Conservation (phyloP, 2,888 invertebrate genomes). For the Synergus umbraculus region DNA sequence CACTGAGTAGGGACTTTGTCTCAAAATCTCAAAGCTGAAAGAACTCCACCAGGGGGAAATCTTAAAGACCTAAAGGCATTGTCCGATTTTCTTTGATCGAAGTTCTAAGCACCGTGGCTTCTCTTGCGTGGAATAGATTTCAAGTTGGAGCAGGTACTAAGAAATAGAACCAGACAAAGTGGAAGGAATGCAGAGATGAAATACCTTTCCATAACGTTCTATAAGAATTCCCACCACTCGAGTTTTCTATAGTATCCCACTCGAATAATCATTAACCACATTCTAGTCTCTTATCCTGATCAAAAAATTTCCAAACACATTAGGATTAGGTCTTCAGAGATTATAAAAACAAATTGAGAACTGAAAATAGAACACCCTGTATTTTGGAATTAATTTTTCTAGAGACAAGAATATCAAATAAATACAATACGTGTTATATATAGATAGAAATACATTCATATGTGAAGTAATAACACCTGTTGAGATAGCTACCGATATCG, state of each 20-base stretch:
- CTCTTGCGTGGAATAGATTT: not conserved
- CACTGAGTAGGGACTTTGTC: not conserved
- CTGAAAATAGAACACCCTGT: not conserved
- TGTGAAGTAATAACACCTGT: not conserved
- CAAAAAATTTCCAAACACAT: not conserved
- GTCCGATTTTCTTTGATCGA: not conserved
- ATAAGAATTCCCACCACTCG: constrained; percentile 3
- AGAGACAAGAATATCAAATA: no score
- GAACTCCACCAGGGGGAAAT: not conserved
- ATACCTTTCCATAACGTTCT: not conserved
- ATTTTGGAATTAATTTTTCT: no score
- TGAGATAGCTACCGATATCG: not conserved
- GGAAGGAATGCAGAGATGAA: constrained; percentile 7
- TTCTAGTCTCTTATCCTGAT: not conserved
- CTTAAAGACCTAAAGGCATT: not conserved
- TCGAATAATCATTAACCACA: constrained; percentile 7
- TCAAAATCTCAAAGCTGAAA: not conserved
- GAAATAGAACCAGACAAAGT: constrained; percentile 7
- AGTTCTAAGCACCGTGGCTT: not conserved
- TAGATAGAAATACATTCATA: not conserved
- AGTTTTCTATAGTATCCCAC: not conserved
- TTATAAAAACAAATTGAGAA: not conserved
- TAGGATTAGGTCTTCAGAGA: not conserved
- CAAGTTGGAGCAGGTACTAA: constrained; percentile 2
- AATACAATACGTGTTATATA: not conserved